phyloP scores from a whole-genome alignment of 2,797 vertebrate species.

The Sphaeramia orbicularis region DNA sequence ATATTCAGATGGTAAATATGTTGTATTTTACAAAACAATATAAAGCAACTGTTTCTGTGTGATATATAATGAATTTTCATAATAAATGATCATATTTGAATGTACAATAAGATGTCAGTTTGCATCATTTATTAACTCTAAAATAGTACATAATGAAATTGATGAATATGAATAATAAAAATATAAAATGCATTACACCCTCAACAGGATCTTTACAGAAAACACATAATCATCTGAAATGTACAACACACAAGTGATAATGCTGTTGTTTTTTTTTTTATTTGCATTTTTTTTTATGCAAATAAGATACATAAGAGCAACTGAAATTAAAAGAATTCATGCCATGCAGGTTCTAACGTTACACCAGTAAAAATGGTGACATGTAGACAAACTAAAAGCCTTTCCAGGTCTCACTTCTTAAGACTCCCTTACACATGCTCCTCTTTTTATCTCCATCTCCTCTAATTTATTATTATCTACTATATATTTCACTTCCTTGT shows the following conservation, averaged over 20 bases:
- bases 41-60: neutral
- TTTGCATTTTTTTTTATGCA: too few relatives aligned
- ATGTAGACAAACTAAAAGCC: neutral
- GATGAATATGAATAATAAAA: neutral
- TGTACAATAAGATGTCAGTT: neutral
- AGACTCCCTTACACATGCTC: neutral
- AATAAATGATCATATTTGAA: neutral
- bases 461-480: neutral
- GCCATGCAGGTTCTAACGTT: neutral
- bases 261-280: too few relatives aligned
- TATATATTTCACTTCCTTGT: too few relatives aligned
- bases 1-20: neutral
- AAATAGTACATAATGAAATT: neutral
- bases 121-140: neutral
- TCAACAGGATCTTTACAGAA: neutral
- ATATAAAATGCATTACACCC: neutral
- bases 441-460: neutral
- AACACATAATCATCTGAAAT: constrained; percentile 1
- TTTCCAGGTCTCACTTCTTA: neutral
- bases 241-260: neutral
- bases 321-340: too few relatives aligned
- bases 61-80: neutral
- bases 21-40: neutral
- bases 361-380: neutral
- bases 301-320: neutral